A percentile compares a stretch with the other conserved stretches of the same genome.
These are phyloP conservation scores for Acrocera orbiculus DNA, from an alignment of 2,888 invertebrate genomes.

Conservation along the genomic window DNA sequence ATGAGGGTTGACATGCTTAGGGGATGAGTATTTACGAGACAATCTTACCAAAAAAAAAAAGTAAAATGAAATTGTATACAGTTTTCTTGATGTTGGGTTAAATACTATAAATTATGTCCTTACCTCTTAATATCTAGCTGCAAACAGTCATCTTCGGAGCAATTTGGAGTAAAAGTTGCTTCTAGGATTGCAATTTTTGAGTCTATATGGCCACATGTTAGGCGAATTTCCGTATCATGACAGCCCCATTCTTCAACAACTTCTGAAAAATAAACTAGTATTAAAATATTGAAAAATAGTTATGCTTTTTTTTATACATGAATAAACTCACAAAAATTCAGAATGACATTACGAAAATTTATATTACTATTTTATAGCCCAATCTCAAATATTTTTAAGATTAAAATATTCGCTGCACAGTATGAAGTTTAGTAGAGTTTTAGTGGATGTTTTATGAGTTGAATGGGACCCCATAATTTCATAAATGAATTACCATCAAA, in stretches of 20 bases:
- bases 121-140: constrained; percentile 15
- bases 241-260: constrained; percentile 45
- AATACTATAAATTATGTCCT: background rate
- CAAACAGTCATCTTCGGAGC: constrained; percentile 15
- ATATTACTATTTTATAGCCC: too few relatives aligned
- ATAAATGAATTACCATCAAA: too few relatives aligned
- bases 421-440: background rate
- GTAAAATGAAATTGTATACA: background rate
- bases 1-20: constrained; percentile 1
- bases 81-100: too few relatives aligned
- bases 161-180: constrained; percentile 37
- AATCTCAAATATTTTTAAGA: too few relatives aligned
- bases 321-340: too few relatives aligned
- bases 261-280: constrained; percentile 35
- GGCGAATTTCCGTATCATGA: constrained; percentile 39
- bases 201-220: constrained; percentile 44
- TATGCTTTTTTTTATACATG: background rate
- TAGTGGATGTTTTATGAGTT: too few relatives aligned
- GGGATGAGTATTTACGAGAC: constrained; percentile 4
- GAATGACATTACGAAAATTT: too few relatives aligned
- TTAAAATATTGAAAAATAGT: constrained; percentile 3
- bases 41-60: constrained; percentile 6
- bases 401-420: background rate
- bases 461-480: too few relatives aligned
- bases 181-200: constrained; percentile 45